Evolutionary conservation across 2,113 vertebrate genomes (phyloP).

Genomic region (Syngnathoides biaculeatus): DNA sequence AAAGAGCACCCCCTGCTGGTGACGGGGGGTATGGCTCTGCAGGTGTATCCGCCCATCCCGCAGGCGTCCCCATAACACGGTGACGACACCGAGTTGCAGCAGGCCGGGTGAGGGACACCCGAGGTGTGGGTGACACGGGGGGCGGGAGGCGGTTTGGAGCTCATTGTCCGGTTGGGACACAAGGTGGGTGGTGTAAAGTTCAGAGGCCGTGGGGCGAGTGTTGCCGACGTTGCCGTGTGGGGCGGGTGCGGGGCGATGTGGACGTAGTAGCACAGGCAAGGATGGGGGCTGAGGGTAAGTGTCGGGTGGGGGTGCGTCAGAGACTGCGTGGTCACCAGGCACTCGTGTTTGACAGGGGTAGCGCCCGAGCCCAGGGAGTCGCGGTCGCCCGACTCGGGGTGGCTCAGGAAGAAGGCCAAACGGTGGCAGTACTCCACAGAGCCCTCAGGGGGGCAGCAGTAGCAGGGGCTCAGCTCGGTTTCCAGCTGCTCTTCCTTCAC

Average conservation of each 20-base stretch:
- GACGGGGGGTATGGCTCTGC: conserved; percentile 80
- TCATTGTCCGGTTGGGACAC: conserved; percentile 63
- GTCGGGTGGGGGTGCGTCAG: conserved; percentile 67
- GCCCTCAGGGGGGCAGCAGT: conserved; percentile 74
- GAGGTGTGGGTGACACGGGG: conserved; percentile 74
- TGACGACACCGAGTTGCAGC: conserved; percentile 78
- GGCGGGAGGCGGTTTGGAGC: conserved; percentile 76
- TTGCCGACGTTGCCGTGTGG: conserved; percentile 45
- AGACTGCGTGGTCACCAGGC: conserved; percentile 72
- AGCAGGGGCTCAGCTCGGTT: conserved; percentile 71
- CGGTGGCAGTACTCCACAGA: conserved; percentile 82
- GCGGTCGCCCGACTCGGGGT: conserved; percentile 59
- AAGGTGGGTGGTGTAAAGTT: conserved; percentile 69
- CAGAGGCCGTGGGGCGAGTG: conserved; percentile 55
- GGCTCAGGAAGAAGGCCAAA: conserved; percentile 86
- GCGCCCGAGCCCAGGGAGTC: conserved; percentile 45
- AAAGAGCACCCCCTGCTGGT: conserved; percentile 77
- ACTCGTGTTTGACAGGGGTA: conserved; percentile 86
- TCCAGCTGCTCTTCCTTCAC: conserved; percentile 75
- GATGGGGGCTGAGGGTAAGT: conserved; percentile 71
- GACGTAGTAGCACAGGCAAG: conserved; percentile 77
- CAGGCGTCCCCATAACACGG: conserved; percentile 81
- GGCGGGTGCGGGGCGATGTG: conserved; percentile 69
- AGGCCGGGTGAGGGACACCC: conserved; percentile 79
- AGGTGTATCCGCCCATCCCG: conserved; percentile 77